These are phyloP conservation scores for Euproctis similis DNA, from an alignment of 2,888 invertebrate species.

Conservation along the genomic window DNA sequence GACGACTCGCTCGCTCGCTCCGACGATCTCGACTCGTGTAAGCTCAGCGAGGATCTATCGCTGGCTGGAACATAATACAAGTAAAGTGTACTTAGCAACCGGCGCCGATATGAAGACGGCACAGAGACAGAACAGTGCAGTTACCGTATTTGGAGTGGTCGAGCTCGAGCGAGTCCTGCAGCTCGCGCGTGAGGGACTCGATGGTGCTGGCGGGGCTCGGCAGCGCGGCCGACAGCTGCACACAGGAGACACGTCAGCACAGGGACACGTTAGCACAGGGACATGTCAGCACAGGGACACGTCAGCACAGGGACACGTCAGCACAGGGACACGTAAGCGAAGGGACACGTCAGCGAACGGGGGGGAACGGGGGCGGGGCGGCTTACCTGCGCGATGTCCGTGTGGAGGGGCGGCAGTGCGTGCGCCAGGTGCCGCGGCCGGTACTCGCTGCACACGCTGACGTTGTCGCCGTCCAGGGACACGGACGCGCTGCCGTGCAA, in stretches of 20 bases:
- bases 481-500: conserved; percentile 58
- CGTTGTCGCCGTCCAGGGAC: conserved; percentile 55
- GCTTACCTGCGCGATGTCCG: background rate
- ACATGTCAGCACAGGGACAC: no score
- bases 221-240: conserved; percentile 73
- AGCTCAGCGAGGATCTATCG: conserved; percentile 26
- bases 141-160: conserved; percentile 57
- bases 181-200: conserved; percentile 85
- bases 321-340: no score
- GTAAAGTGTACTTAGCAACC: no score
- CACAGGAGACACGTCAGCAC: no score
- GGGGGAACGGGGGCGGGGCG: no score
- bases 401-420: conserved; percentile 13
- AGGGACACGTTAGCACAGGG: no score
- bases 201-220: conserved; percentile 87
- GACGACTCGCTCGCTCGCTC: conserved; percentile 29
- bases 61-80: conserved; percentile 24
- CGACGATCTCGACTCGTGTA: conserved; percentile 36
- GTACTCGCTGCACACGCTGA: conserved; percentile 55
- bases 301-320: no score
- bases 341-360: no score
- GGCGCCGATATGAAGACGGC: no score
- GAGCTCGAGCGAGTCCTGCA: conserved; percentile 85
- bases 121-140: no score
- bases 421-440: conserved; percentile 43